phyloP scores from a whole-genome alignment of 2,797 vertebrate genomes.

The Cryptoblepharus egeriae region DNA sequence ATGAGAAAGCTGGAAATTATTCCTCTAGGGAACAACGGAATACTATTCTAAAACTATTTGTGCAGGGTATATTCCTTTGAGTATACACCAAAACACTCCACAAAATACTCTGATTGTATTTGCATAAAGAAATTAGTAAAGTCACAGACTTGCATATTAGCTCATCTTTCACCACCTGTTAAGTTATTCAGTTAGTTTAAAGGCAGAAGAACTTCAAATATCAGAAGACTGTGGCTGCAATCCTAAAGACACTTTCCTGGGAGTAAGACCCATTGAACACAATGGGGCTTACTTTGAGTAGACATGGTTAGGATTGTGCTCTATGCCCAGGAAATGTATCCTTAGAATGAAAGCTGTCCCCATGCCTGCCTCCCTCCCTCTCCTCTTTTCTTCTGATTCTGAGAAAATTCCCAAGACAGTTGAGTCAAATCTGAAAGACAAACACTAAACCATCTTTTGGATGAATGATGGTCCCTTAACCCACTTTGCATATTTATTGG shows the following conservation, averaged over 20 bases:
- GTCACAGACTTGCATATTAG: neutral
- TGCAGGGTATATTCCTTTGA: no score
- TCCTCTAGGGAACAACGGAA: no score
- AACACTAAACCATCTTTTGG: slow-evolving; percentile 35
- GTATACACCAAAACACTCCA: neutral
- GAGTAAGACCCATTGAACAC: no score
- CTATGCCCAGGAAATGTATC: neutral
- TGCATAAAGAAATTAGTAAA: slow-evolving; percentile 1
- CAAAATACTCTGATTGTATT: neutral
- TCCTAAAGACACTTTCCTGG: no score
- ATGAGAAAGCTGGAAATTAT: no score
- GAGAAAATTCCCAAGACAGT: slow-evolving; percentile 32
- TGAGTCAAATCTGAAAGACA: slow-evolving; percentile 41
- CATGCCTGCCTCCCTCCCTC: no score
- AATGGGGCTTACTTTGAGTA: no score
- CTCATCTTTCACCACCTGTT: neutral
- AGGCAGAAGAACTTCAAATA: neutral
- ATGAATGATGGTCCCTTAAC: slow-evolving; percentile 37
- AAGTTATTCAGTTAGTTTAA: neutral
- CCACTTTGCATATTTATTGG: slow-evolving; percentile 47
- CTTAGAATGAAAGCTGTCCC: neutral
- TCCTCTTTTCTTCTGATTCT: slow-evolving; percentile 7
- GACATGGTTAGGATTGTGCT: no score
- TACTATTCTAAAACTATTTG: no score
- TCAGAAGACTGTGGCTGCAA: neutral